These are phyloP conservation scores for Xerus rutilus DNA, from an alignment of 2,797 vertebrate species.

Conservation along the genomic window DNA sequence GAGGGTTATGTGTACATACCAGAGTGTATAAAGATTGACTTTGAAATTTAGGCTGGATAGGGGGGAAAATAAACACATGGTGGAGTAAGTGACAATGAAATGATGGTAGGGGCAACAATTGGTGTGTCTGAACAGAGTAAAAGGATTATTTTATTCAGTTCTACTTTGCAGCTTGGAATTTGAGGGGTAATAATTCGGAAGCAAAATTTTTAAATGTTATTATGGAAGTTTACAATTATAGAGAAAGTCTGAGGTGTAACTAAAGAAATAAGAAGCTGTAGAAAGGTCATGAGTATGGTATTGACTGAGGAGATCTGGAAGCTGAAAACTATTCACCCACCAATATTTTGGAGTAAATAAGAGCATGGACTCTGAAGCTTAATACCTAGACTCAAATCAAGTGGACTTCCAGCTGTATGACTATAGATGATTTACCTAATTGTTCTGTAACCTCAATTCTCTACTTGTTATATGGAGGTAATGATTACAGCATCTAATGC, in stretches of 20 bases:
- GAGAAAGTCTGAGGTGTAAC: not conserved
- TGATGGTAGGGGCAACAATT: not conserved
- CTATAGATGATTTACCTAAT: not conserved
- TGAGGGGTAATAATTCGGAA: not conserved
- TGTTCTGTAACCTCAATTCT: not conserved
- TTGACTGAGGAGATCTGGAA: not conserved
- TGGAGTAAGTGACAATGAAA: not conserved
- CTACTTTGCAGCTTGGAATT: not conserved
- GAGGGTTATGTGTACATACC: not conserved
- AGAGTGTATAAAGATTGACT: not conserved
- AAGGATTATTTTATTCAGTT: not conserved
- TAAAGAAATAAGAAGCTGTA: not conserved
- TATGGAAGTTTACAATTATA: not conserved
- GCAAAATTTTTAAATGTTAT: constrained; percentile 1
- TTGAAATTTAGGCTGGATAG: not conserved
- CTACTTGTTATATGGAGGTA: not conserved
- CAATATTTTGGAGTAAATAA: not conserved
- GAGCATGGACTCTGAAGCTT: not conserved
- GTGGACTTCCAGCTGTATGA: not conserved
- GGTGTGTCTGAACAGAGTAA: not conserved
- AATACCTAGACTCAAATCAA: not conserved
- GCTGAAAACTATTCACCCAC: not conserved
- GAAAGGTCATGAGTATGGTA: not conserved
- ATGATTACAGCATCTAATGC: not conserved
- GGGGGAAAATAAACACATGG: not conserved